phyloP scores from a whole-genome alignment of 2,888 invertebrate genomes.

The Platerodrilus igneus region DNA sequence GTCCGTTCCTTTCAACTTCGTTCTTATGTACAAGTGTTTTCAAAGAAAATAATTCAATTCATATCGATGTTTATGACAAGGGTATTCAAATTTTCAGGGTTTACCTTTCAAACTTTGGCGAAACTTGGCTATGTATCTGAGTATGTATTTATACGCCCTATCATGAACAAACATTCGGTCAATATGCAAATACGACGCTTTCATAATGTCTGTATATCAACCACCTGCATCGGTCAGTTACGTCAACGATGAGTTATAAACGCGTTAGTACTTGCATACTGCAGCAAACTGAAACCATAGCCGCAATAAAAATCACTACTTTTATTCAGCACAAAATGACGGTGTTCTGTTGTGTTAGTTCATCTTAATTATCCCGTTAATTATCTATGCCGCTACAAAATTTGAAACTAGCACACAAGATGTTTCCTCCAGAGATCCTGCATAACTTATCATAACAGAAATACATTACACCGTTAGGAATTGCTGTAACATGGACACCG shows the following conservation, averaged over 20 bases:
- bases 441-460: slow-evolving; percentile 45
- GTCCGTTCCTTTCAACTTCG: slow-evolving; percentile 35
- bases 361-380: slow-evolving; percentile 15
- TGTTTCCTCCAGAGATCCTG: slow-evolving; percentile 24
- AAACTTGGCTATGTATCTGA: no score
- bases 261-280: slow-evolving; percentile 36
- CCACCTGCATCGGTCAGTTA: slow-evolving; percentile 49
- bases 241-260: slow-evolving; percentile 48
- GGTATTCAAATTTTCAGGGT: slow-evolving; percentile 32
- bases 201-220: slow-evolving; percentile 31
- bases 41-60: slow-evolving; percentile 27
- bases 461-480: slow-evolving; percentile 47
- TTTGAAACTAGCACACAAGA: slow-evolving; percentile 18
- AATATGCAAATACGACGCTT: slow-evolving; percentile 44
- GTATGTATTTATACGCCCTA: slow-evolving; percentile 44
- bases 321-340: slow-evolving; percentile 1
- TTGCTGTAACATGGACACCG: slow-evolving; percentile 44
- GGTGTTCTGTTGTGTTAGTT: not conserved
- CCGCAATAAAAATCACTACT: slow-evolving; percentile 10
- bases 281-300: no score
- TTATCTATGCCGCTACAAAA: slow-evolving; percentile 11
- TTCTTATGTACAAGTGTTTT: slow-evolving; percentile 35
- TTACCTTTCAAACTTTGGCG: slow-evolving; percentile 42
- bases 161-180: slow-evolving; percentile 46
- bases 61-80: slow-evolving; percentile 28